phyloP scores from a whole-genome alignment of 2,888 invertebrate species.

The Nomada flava region DNA sequence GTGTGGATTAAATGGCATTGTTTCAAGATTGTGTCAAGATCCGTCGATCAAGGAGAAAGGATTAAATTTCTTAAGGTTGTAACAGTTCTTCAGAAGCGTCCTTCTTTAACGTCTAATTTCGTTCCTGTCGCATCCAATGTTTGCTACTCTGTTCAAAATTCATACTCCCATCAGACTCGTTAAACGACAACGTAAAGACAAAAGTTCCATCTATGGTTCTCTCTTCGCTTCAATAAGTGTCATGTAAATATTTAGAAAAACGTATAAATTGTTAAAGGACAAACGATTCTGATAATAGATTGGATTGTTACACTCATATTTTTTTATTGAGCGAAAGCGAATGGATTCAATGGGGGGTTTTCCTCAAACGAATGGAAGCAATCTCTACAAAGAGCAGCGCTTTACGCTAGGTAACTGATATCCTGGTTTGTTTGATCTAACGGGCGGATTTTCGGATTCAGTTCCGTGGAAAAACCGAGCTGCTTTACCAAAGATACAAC shows the following conservation, averaged over 20 bases:
- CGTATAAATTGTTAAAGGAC: too few relatives aligned
- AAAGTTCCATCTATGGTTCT: too few relatives aligned
- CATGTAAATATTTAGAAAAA: too few relatives aligned
- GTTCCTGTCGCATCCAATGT: neutral
- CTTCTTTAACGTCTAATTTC: constrained; percentile 11
- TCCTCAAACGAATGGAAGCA: neutral
- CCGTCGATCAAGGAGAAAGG: constrained; percentile 3
- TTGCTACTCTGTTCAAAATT: neutral
- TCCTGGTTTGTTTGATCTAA: constrained; percentile 20
- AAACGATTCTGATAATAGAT: too few relatives aligned
- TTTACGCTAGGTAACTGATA: constrained; percentile 9
- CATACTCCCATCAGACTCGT: too few relatives aligned
- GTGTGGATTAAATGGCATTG: constrained; percentile 31
- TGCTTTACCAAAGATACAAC: constrained; percentile 10
- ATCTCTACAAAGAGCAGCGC: neutral
- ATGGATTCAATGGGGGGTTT: constrained; percentile 5
- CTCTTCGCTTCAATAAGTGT: too few relatives aligned
- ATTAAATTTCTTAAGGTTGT: constrained; percentile 27
- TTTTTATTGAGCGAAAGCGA: neutral
- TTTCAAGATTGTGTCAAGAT: constrained; percentile 39
- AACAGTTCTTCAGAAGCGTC: neutral
- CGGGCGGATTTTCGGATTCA: constrained; percentile 1
- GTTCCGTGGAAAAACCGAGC: constrained; percentile 7
- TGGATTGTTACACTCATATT: neutral
- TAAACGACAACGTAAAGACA: too few relatives aligned